Percentiles rank a stretch among this genome's conserved stretches.
phyloP scores from a whole-genome alignment of 1,140 invertebrate species.

The Drosophila ficusphila region DNA sequence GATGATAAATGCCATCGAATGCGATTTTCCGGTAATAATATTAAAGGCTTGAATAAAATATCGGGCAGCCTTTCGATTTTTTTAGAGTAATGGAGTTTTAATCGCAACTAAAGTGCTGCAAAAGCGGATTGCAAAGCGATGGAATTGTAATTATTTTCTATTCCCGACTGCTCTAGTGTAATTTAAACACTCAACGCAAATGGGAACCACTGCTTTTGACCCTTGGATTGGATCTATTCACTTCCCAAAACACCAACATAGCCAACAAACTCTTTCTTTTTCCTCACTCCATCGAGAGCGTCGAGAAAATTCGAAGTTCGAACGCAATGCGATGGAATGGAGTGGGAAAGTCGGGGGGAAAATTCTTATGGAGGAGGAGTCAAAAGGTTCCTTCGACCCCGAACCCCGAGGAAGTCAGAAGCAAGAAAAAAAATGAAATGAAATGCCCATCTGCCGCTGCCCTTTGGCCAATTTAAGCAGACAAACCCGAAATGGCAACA shows the following conservation, averaged over 20 bases:
- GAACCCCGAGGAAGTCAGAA: too few species aligned
- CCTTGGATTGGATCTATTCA: not conserved
- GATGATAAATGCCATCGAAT: slow-evolving; percentile 14
- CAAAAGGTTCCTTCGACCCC: slow-evolving; percentile 23
- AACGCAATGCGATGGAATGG: slow-evolving; percentile 2
- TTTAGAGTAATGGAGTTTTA: not conserved
- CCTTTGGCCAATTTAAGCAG: slow-evolving; percentile 19
- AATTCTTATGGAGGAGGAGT: slow-evolving; percentile 19
- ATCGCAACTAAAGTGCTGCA: slow-evolving; percentile 9
- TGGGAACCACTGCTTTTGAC: too few species aligned
- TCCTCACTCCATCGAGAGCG: not conserved
- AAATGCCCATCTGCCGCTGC: not conserved
- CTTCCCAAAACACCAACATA: not conserved
- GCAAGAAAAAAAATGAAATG: too few species aligned
- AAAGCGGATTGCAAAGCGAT: not conserved
- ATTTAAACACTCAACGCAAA: not conserved
- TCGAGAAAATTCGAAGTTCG: not conserved
- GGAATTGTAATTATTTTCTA: not conserved
- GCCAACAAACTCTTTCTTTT: not conserved
- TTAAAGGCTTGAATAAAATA: not conserved
- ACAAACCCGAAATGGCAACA: slow-evolving; percentile 45
- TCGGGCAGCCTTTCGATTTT: not conserved
- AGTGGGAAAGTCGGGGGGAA: not conserved
- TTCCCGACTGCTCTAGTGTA: not conserved
- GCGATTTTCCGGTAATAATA: not conserved